These are phyloP conservation scores for Phylloscopus trochiloides DNA, from an alignment of 2,113 vertebrate genomes.

Conservation along the genomic window DNA sequence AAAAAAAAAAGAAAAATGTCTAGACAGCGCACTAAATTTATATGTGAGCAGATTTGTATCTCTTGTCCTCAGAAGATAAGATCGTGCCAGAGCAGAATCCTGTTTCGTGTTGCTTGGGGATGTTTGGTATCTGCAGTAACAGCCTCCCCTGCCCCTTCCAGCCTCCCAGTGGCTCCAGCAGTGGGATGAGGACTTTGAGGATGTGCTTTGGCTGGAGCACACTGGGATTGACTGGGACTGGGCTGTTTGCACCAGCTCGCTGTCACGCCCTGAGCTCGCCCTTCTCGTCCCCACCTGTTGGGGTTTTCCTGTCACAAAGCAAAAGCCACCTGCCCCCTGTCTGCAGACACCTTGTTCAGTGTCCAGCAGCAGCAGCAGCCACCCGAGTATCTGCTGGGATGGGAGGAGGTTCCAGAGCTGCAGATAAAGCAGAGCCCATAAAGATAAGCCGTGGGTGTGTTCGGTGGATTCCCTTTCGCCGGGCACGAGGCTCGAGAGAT, in stretches of 20 bases:
- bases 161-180: neutral
- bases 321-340: neutral
- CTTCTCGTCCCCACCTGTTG: neutral
- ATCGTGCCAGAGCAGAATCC: neutral
- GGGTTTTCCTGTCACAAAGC: neutral
- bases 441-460: neutral
- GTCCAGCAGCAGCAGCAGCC: neutral
- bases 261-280: neutral
- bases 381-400: neutral
- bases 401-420: neutral
- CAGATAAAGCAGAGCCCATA: neutral
- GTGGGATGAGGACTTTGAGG: neutral
- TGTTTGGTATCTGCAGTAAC: neutral
- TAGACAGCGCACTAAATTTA: neutral
- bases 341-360: neutral
- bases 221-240: neutral
- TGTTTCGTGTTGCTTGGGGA: neutral
- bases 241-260: neutral
- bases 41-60: conserved; percentile 32
- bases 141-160: neutral
- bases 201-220: neutral
- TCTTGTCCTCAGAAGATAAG: conserved; percentile 35
- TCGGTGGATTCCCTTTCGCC: neutral
- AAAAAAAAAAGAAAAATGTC: neutral
- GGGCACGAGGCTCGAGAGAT: rapidly evolving